Conservation (phyloP, 2,797 vertebrate genomes). For the Acrossocheilus fasciatus region DNA sequence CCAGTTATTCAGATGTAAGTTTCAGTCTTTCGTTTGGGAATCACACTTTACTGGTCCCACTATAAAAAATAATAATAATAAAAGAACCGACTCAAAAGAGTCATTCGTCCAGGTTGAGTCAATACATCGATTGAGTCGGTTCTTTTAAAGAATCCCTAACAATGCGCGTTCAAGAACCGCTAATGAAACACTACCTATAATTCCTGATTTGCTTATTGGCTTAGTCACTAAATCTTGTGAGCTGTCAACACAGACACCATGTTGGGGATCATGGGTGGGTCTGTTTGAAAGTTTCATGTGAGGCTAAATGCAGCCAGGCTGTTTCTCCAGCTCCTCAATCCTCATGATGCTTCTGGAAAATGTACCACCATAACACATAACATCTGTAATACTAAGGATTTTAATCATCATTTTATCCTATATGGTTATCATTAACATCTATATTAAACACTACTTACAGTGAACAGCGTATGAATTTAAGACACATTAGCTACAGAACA, state of each 20-base stretch:
- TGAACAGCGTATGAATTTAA: not conserved
- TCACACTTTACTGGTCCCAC: not conserved
- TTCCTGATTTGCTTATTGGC: not conserved
- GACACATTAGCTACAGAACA: not conserved
- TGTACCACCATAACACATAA: not conserved
- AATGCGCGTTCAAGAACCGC: not conserved
- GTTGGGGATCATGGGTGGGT: not conserved
- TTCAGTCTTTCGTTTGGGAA: not conserved
- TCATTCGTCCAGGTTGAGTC: not conserved
- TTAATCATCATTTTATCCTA: not conserved
- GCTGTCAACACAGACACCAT: not conserved
- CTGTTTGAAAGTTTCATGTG: not conserved
- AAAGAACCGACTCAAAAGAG: not conserved
- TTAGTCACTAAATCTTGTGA: not conserved
- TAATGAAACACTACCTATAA: no score
- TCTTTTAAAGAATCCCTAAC: not conserved
- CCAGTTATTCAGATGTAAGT: not conserved
- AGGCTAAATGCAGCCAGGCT: not conserved
- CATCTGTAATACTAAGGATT: not conserved
- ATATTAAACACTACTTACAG: no score
- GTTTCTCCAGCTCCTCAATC: not conserved
- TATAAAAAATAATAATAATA: not conserved
- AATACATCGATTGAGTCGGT: not conserved
- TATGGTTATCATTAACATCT: not conserved
- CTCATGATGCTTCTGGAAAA: slow-evolving; percentile 1